Evolutionary conservation across 1,140 invertebrate genomes (phyloP), one percentile per base, ranked within the genome.

Genomic region (Drosophila tropicalis): DNA sequence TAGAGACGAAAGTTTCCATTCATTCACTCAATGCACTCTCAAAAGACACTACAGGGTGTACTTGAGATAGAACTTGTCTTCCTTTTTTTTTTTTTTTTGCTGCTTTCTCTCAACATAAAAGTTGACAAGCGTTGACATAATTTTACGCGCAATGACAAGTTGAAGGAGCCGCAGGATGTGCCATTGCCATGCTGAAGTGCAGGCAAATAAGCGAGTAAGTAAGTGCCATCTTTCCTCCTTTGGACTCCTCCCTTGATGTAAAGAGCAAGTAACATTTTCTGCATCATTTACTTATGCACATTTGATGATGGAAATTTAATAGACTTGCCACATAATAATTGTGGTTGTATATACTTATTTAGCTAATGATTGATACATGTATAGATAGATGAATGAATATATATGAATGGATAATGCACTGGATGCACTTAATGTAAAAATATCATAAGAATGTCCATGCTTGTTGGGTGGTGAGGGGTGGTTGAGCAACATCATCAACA

Each of bases 71-170:
- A 76, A 72, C 63, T 75, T 75, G 17, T 62, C 17, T 32, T 15
- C 13, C 15, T 64, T 73, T 71, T 71, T n/a, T 62, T 15, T 32
- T 5, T 13, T 32, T 25, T 25, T 25, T 25, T 25, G 22, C 22
- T 0, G 22, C 65, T 77, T 70, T 54, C 60, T 73, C 66, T 76
- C 65, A 62, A 58, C 72, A 86, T 81, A 87, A 83, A 89, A 86
- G 83, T 87, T 87, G 83, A 87, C 83, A 87, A 76, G 83, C 83
- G 86, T 83, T 87, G 83, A 87, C 83, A 87, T 87, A 87, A 87
- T 87, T 87, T 87, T 87, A 87, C 83, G 85, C 84, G 83, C 83
- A 76, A 87, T 83, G 83, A 87, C 83, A 87, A 83, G 76, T 68
- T 79, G 83, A 61, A 73, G 79, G 25, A 76, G 83, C 72, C 58